Evolutionary conservation across 1,140 invertebrate species (phyloP), one percentile per base, ranked within the genome.

Genomic region (Drosophila elegans): DNA sequence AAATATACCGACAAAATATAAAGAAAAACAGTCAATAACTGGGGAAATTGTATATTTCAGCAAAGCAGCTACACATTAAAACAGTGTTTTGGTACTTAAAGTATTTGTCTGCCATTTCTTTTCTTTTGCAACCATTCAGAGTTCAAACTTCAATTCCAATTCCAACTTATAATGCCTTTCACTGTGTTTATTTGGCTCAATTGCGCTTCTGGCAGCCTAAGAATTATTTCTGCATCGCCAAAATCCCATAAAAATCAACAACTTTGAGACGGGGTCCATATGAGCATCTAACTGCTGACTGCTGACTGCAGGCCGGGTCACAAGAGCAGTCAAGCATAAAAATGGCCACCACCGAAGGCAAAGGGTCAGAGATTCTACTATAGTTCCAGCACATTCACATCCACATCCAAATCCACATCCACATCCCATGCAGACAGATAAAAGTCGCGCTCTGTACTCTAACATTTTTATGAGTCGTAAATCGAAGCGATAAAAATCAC

Each of bases 401-500:
- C 16, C 16, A 21, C 16, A 21, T 21, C 16, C 16, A 21, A 0
- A 21, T 21, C 16, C 16, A 21, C 16, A 21, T 21, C 59, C 67
- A 10, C 64, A 51, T 51, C 29, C 64, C 60, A 64, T 16, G 27
- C 61, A 68, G 67, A 78, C 77, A 84, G 76, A 85, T 84, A 84
- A 75, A 67, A 74, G 81, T 88, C 62, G 13, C 66, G 44, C 68
- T 66, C 61, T 21, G 64, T 66, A 45, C 25, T 74, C 83, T 72
- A 89, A 88, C 62, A 89, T 78, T 89, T 89, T 89, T 84, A 89
- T 89, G 84, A 89, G 77, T 89, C 84, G 84, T 89, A 89, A 89
- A 89, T 89, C 84, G 84, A 89, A 89, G 79, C 85, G 84, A 89
- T 89, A 89, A 89, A 64, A 89, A 89, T 89, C 84, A 80, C 68